Evolutionary conservation across 2,888 invertebrate species (phyloP).

Genomic region (Aphrophora alni): DNA sequence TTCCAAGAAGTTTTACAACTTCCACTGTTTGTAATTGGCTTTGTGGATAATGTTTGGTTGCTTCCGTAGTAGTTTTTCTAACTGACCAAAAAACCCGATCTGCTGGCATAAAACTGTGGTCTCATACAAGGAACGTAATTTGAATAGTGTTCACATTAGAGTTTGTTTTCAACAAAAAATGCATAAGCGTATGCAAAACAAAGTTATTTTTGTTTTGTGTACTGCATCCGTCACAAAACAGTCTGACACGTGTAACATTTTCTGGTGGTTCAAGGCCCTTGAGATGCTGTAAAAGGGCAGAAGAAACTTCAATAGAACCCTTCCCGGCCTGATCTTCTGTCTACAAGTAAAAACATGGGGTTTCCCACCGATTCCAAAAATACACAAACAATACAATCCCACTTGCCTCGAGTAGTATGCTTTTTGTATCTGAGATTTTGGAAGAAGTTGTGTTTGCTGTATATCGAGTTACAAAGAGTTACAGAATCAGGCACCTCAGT

Average conservation of each 20-base stretch:
- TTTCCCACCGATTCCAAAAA: conserved; percentile 50
- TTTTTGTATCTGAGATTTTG: conserved; percentile 53
- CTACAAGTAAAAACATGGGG: conserved; percentile 49
- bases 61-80: conserved; percentile 48
- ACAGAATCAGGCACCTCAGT: conserved; percentile 7
- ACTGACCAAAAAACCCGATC: conserved; percentile 51
- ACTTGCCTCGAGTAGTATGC: conserved; percentile 54
- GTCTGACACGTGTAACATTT: background rate
- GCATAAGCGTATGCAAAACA: conserved; percentile 49
- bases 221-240: conserved; percentile 35
- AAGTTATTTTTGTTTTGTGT: conserved; percentile 52
- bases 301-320: conserved; percentile 53
- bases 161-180: conserved; percentile 45
- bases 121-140: conserved; percentile 50
- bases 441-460: conserved; percentile 41
- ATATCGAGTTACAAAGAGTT: conserved; percentile 38
- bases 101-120: conserved; percentile 51
- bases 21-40: conserved; percentile 43
- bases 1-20: conserved; percentile 35
- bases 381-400: conserved; percentile 54
- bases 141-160: conserved; percentile 42
- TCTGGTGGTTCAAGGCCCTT: conserved; percentile 29
- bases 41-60: conserved; percentile 39
- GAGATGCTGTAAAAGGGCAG: conserved; percentile 49
- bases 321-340: conserved; percentile 52